Conservation (phyloP, 2,888 invertebrate genomes). For the Malthinus flaveolus region DNA sequence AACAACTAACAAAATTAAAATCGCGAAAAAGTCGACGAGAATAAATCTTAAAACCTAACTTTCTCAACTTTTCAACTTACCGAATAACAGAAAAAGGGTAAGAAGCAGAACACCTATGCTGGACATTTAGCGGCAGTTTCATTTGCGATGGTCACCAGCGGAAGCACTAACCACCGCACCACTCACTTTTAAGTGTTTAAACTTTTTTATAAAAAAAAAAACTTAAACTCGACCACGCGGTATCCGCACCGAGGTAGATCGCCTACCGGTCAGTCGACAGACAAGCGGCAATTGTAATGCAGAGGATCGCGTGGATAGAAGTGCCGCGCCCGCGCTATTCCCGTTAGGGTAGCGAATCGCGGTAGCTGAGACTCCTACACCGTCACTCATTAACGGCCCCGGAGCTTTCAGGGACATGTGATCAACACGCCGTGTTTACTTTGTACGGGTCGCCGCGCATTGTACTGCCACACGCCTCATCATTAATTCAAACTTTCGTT, state of each 20-base stretch:
- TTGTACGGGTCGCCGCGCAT: constrained; percentile 37
- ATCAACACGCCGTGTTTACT: constrained; percentile 44
- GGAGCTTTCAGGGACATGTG: constrained; percentile 41
- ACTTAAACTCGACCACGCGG: constrained; percentile 29
- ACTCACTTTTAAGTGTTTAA: constrained; percentile 14
- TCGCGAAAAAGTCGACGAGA: no score
- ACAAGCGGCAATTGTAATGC: constrained; percentile 49
- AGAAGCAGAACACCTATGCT: constrained; percentile 42
- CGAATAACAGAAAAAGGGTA: constrained; percentile 43
- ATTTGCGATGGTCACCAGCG: constrained; percentile 38
- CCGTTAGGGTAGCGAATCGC: constrained; percentile 34
- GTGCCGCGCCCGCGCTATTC: constrained; percentile 43
- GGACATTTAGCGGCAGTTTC: constrained; percentile 44
- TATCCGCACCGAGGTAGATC: constrained; percentile 30
- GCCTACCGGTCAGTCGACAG: constrained; percentile 40
- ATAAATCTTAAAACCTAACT: not conserved
- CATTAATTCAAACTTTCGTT: constrained; percentile 38
- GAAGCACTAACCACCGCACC: constrained; percentile 31
- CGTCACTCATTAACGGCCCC: constrained; percentile 41
- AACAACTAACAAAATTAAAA: no score
- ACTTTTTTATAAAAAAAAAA: constrained; percentile 18
- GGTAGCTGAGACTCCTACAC: constrained; percentile 34
- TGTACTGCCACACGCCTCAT: constrained; percentile 37
- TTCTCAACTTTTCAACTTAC: constrained; percentile 37
- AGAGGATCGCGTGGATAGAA: constrained; percentile 45